Evolutionary conservation across 2,113 vertebrate species (phyloP), one percentile per base, ranked within the genome.

Genomic region (Sinocyclocheilus grahami): DNA sequence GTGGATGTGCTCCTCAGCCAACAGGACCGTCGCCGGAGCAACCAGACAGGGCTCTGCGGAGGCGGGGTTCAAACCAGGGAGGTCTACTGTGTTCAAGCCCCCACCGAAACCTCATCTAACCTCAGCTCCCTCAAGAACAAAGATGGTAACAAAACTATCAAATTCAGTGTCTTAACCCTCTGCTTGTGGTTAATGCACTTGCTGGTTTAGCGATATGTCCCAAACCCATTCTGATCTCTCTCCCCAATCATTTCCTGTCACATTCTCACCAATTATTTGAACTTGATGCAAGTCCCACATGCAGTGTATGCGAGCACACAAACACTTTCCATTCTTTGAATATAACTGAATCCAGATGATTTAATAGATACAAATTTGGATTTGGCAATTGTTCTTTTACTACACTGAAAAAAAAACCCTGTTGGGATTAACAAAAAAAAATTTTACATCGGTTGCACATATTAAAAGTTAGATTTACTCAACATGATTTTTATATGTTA

Each of bases 1-100:
- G 96, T 99, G 0, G 97, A 99, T 85, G 92, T 96, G 22, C 92
- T 99, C 46, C 96, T 99, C 5, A 99, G 96, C 87, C 98, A 99
- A 16, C 98, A 99, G 92, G 98, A 99, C 91, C 97, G 97, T 85
- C 94, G 98, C 24, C 91, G 98, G 12, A 97, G 96, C 20, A 99
- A 99, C 89, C 97, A 97, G 88, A 99, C 98, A 0, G 96, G 97
- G 0, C 92, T 99, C 8, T 99, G 98, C 0, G 98, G 98, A 18
- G 98, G 97, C 0, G 98, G 98, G 11, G 37, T 98, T 86, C 98
- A 99, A 87, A 98, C 93, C 0, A 93, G 97, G 0, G 98, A 99
- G 87, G 91, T 92, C 3, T 99, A 98, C 90, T 99, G 98, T 0
- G 96, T 97, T 67, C 97, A 97, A 90, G 94, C 93, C 37, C 94